Evolutionary conservation across 2,888 invertebrate genomes (phyloP).

Genomic region (Diogma glabrata): DNA sequence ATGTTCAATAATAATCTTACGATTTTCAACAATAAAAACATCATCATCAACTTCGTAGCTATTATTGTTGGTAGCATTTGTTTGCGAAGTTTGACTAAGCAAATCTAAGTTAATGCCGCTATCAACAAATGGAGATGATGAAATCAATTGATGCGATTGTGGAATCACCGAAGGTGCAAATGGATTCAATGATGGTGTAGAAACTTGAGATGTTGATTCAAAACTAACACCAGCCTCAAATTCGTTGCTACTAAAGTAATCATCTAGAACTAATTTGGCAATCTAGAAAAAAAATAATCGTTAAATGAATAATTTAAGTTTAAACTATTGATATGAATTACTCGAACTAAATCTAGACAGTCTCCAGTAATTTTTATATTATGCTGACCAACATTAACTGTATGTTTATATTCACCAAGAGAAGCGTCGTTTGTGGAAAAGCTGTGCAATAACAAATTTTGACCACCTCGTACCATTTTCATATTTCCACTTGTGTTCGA

Average conservation of each 20-base stretch:
- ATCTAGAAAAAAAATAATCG: conserved; percentile 42
- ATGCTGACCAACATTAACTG: conserved; percentile 72
- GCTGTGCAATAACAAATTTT: conserved; percentile 52
- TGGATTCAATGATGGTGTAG: conserved; percentile 29
- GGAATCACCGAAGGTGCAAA: conserved; percentile 23
- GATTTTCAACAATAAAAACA: conserved; percentile 30
- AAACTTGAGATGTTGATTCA: conserved; percentile 25
- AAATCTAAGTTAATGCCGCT: conserved; percentile 36
- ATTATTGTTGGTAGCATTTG: conserved; percentile 19
- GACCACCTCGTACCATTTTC: conserved; percentile 11
- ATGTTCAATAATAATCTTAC: conserved; percentile 12
- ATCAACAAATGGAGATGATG: conserved; percentile 28
- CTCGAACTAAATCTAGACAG: conserved; percentile 75
- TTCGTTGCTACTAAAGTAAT: conserved; percentile 53
- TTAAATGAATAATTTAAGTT: background rate
- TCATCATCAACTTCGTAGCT: conserved; percentile 33
- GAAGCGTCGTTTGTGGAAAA: conserved; percentile 74
- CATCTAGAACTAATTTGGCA: conserved; percentile 77
- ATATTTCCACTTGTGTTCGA: conserved; percentile 9
- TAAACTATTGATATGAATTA: no score
- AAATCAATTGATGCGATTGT: conserved; percentile 18
- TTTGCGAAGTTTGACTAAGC: conserved; percentile 23
- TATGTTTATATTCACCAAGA: conserved; percentile 79
- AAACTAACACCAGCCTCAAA: conserved; percentile 36
- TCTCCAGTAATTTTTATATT: conserved; percentile 76